Percentiles rank a stretch among this genome's conserved stretches.
These are phyloP conservation scores for Pelodiscus sinensis DNA, from an alignment of 2,113 vertebrate species.

Conservation along the genomic window DNA sequence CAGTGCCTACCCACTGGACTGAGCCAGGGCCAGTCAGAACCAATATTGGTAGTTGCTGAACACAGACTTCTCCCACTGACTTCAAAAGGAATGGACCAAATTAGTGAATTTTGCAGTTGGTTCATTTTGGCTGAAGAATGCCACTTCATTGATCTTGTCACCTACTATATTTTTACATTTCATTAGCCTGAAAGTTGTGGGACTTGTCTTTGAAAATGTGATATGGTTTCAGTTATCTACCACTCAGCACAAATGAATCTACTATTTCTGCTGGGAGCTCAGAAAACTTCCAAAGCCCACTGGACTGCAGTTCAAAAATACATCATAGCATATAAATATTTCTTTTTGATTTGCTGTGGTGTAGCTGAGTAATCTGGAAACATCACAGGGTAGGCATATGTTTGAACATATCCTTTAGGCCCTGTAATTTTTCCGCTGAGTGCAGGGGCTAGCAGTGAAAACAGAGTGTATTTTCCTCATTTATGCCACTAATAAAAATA, in stretches of 20 bases:
- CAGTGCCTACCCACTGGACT: not conserved
- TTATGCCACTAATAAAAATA: conserved; percentile 40
- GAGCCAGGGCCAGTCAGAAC: rapidly evolving
- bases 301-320: conserved; percentile 52
- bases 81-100: conserved; percentile 3
- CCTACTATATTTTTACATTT: not conserved
- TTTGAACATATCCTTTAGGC: conserved; percentile 58
- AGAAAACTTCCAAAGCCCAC: conserved; percentile 18
- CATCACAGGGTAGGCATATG: conserved; percentile 20
- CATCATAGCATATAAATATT: conserved; percentile 54
- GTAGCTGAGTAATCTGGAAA: conserved; percentile 16
- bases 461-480: conserved; percentile 36
- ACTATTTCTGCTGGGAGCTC: conserved; percentile 14
- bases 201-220: conserved; percentile 2
- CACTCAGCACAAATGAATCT: not conserved
- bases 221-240: not conserved
- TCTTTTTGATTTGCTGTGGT: conserved; percentile 58
- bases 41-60: not conserved
- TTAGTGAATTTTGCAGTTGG: conserved; percentile 44
- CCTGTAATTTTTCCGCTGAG: conserved; percentile 40
- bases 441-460: conserved; percentile 15
- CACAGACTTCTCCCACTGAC: rapidly evolving
- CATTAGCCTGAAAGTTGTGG: not conserved
- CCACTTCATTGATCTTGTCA: conserved; percentile 37
- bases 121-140: conserved; percentile 23